phyloP scores from a whole-genome alignment of 2,888 invertebrate species.

The Cephus pulcher region DNA sequence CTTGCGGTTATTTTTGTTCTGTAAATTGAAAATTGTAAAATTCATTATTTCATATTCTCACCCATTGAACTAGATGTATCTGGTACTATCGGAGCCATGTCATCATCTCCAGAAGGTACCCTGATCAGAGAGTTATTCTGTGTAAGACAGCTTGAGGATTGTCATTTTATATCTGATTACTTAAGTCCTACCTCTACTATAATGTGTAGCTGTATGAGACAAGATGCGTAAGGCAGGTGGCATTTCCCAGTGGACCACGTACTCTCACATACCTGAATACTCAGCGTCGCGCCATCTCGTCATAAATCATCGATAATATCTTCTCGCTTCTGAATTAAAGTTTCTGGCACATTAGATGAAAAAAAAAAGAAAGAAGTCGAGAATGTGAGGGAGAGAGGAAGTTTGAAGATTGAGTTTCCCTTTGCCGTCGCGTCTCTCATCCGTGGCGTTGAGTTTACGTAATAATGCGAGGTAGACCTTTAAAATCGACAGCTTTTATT shows the following conservation, averaged over 20 bases:
- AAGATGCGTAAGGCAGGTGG: slow-evolving; percentile 1
- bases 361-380: not conserved
- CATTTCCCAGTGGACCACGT: not conserved
- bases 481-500: not conserved
- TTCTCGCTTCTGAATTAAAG: slow-evolving; percentile 7
- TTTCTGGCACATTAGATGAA: not conserved
- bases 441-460: not conserved
- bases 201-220: not conserved
- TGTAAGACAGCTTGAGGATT: not conserved
- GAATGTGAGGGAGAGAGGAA: not conserved
- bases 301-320: slow-evolving; percentile 3
- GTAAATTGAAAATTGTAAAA: not conserved
- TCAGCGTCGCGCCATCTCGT: not conserved
- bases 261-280: not conserved
- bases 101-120: not conserved
- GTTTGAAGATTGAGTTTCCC: not conserved
- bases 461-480: not conserved
- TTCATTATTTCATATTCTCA: not conserved
- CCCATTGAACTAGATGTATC: not conserved
- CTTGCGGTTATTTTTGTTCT: not conserved
- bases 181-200: not conserved
- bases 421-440: not conserved
- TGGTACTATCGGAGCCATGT: not conserved
- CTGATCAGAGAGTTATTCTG: not conserved
- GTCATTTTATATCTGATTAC: not conserved